These are phyloP conservation scores for Drosophila recens DNA, from an alignment of 2,888 invertebrate genomes.

Conservation along the genomic window DNA sequence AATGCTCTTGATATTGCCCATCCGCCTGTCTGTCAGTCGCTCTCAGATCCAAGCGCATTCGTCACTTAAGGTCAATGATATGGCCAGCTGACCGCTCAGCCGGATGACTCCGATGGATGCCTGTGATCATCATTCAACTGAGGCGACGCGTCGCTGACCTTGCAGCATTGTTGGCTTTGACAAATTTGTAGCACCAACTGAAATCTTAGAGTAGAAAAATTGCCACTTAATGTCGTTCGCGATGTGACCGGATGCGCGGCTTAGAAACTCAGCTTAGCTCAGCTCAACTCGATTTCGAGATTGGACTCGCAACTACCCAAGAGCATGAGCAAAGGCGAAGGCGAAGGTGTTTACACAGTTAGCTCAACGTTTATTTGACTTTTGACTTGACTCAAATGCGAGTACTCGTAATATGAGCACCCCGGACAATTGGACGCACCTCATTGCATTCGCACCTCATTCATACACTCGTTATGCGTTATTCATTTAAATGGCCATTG, in stretches of 20 bases:
- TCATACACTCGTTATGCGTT: slow-evolving; percentile 30
- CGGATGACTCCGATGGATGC: slow-evolving; percentile 23
- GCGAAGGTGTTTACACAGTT: slow-evolving; percentile 52
- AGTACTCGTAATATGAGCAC: slow-evolving; percentile 1
- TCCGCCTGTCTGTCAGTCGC: slow-evolving; percentile 7
- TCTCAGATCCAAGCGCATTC: slow-evolving; percentile 11
- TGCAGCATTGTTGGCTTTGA: slow-evolving; percentile 75
- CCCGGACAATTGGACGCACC: slow-evolving; percentile 30
- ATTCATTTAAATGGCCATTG: slow-evolving; percentile 39
- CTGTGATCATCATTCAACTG: slow-evolving; percentile 57
- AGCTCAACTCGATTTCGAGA: slow-evolving; percentile 20
- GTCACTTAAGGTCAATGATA: slow-evolving; percentile 77
- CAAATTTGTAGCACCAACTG: slow-evolving; percentile 75
- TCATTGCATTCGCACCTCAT: slow-evolving; percentile 16
- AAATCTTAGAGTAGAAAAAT: slow-evolving; percentile 45
- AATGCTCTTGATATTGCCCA: slow-evolving; percentile 61
- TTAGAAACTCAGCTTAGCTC: slow-evolving; percentile 21
- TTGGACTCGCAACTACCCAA: slow-evolving; percentile 37
- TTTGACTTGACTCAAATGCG: slow-evolving; percentile 38
- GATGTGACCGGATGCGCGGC: slow-evolving; percentile 68
- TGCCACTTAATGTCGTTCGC: slow-evolving; percentile 69
- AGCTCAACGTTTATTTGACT: slow-evolving; percentile 38
- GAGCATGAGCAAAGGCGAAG: slow-evolving; percentile 37
- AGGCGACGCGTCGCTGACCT: slow-evolving; percentile 51
- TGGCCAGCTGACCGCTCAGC: slow-evolving; percentile 61